phyloP scores from a whole-genome alignment of 1,140 invertebrate genomes.

The Drosophila biarmipes region DNA sequence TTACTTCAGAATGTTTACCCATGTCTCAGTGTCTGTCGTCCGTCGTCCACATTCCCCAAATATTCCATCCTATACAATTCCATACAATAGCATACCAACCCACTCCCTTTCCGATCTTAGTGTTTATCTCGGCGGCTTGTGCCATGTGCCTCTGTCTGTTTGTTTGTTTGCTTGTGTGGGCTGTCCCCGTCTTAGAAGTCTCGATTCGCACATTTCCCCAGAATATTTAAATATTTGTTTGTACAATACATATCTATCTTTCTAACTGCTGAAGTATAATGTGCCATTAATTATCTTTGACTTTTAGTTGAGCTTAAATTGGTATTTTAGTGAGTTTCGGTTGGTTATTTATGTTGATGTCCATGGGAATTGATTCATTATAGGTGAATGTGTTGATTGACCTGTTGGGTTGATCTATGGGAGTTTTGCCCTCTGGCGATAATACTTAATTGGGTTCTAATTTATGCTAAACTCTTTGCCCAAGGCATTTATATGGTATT shows the following conservation, averaged over 20 bases:
- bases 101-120: not conserved
- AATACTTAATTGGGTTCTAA: not conserved
- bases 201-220: conserved; percentile 18
- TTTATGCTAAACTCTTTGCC: not conserved
- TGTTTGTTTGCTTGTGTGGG: conserved; percentile 20
- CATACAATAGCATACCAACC: not conserved
- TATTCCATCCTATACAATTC: not conserved
- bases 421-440: not conserved
- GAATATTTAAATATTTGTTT: conserved; percentile 7
- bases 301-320: conserved; percentile 16
- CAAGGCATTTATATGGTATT: not conserved
- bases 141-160: conserved; percentile 1
- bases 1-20: conserved; percentile 10
- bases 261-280: too few relatives aligned
- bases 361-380: conserved; percentile 18
- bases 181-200: conserved; percentile 7
- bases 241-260: too few relatives aligned
- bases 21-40: conserved; percentile 3
- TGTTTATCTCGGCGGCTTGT: conserved; percentile 18
- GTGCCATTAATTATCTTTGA: conserved; percentile 25
- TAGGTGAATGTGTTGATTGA: not conserved
- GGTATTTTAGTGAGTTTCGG: not conserved
- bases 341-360: conserved; percentile 1
- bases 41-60: conserved; percentile 13
- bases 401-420: not conserved